Conservation (phyloP, 2,113 vertebrate genomes). For the Upupa epops region DNA sequence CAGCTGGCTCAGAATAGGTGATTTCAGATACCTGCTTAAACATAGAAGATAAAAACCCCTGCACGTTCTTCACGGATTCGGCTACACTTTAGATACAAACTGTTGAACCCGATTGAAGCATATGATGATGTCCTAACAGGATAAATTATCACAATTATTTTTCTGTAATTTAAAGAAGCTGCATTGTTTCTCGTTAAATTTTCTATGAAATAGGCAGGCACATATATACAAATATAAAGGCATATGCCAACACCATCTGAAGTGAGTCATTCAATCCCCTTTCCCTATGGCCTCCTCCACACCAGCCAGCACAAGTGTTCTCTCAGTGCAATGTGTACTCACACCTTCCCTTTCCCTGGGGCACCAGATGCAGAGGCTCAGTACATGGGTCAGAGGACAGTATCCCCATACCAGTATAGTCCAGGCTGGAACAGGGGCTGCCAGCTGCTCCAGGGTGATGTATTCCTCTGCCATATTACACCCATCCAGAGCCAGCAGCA, state of each 20-base stretch:
- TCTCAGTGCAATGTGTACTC: rapidly evolving
- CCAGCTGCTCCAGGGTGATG: rapidly evolving
- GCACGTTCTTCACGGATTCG: neutral
- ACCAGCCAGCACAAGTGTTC: neutral
- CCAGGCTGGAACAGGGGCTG: neutral
- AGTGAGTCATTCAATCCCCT: neutral
- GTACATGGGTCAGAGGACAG: rapidly evolving
- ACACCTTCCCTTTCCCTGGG: neutral
- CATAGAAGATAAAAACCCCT: neutral
- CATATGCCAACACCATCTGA: neutral
- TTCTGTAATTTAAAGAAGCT: neutral
- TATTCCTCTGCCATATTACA: rapidly evolving
- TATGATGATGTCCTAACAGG: neutral
- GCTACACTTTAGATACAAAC: neutral
- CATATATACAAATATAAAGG: rapidly evolving
- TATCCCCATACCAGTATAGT: rapidly evolving
- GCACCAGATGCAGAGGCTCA: neutral
- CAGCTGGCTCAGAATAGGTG: neutral
- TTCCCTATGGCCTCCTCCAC: neutral
- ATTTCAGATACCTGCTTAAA: neutral
- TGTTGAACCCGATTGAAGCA: neutral
- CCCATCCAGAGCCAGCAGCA: neutral
- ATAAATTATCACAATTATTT: neutral
- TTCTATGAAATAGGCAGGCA: neutral
- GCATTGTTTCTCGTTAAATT: neutral